These are phyloP conservation scores for Sebastes oblongus DNA, from an alignment of 2,797 vertebrate genomes.

Conservation along the genomic window DNA sequence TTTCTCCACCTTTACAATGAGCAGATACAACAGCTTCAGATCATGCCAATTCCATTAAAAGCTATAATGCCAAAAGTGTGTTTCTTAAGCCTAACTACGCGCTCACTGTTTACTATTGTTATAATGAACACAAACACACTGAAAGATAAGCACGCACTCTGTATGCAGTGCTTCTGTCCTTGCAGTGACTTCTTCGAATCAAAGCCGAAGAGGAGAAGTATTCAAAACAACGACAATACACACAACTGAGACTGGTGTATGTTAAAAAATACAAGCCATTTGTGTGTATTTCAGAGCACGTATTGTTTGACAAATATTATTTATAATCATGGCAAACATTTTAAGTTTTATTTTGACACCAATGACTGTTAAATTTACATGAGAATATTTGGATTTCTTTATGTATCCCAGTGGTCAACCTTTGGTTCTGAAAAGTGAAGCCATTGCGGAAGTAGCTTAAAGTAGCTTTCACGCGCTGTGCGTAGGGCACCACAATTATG, in stretches of 20 bases:
- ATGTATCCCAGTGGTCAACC: no score
- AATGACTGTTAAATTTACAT: no score
- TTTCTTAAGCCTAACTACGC: not conserved
- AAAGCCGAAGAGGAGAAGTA: not conserved
- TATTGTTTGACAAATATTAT: not conserved
- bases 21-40: not conserved
- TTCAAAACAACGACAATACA: not conserved
- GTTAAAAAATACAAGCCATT: not conserved
- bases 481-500: no score
- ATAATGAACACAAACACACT: not conserved
- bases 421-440: no score
- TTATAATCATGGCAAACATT: not conserved
- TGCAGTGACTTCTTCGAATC: not conserved
- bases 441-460: no score
- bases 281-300: not conserved
- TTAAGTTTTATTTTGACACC: not conserved
- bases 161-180: slow-evolving; percentile 9
- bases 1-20: not conserved
- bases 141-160: slow-evolving; percentile 1
- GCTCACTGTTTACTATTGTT: not conserved
- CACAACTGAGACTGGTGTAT: not conserved
- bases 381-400: not conserved
- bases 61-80: no score
- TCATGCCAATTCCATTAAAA: not conserved
- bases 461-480: no score